Base-by-base conservation (phyloP, 2,888 invertebrate genomes). In the Congeria kusceri region DNA sequence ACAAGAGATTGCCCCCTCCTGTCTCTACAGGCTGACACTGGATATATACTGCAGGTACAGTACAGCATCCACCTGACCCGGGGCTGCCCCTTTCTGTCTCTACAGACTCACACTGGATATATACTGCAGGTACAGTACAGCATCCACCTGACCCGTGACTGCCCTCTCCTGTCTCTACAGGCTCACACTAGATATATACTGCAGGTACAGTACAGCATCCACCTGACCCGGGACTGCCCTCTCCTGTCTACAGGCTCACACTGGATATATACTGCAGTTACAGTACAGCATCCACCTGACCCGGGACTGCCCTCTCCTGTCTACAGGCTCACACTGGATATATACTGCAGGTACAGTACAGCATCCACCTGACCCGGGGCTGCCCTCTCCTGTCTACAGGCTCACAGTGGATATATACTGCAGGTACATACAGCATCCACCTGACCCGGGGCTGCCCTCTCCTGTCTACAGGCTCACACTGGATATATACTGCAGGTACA, bases 401-500 rank as follows among this genome's bases (percentile, higher is more conserved):
- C 39, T 3, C 11, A 7, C 15, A 7, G 13, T 39, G 11, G 39
- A 1, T 39, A 39, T 3, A 39, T 39, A 39, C 3, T 39, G n/a
- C n/a, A n/a, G n/a, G n/a, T n/a, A n/a, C n/a, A n/a, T 82, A 68
- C 62, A 77, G 77, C 49, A 25, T 82, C 23, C 61, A 75, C 18
- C n/a, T 18, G 3, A 67, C 71, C 28, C 18, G 29, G 20, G 59
- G 67, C 20, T 61, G 63, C n/a, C 81, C 81, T 3, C 28, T 63
- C 25, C 46, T 74, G 58, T 78, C 82, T 13, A 5, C 27, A 62
- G n/a, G 49, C 69, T 47, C 69, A 72, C 25, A 76, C 82, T 56
- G 71, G 75, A n/a, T 72, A 75, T 58, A 72, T 76, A 39, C 46
- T 75, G 65, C 82, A 82, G 82, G 82, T 82, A 49, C 15, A 4